Evolutionary conservation across 2,113 vertebrate genomes (phyloP), one percentile per base, ranked within the genome.

Genomic region (Sinocyclocheilus grahami): DNA sequence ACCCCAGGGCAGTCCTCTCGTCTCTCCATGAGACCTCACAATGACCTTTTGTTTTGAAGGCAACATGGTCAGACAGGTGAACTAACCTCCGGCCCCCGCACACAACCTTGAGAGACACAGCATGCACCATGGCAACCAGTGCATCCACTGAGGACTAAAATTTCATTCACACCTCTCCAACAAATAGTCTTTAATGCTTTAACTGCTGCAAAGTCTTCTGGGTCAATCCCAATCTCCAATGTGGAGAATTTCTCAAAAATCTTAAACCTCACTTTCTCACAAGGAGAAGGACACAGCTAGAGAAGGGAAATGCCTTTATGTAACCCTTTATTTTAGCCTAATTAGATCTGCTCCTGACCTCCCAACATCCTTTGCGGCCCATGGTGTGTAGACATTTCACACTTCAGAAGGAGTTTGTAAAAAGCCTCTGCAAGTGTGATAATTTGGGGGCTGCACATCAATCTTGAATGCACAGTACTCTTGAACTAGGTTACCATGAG

Each of bases 361-460:
- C 58, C 60, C 60, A 27, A 27, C 39, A 65, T 65, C 22, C 79
- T 81, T 81, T 65, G 37, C 22, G 22, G 37, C 39, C 60, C 3
- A 14, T 30, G 58, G 79, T 46, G 39, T 27, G 13, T 30, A 82
- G 60, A 82, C 39, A 48, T 82, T 82, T 82, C n/a, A 82, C 79
- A 67, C 58, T 10, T 81, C 58, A 81, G 22, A 48, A 75, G 37
- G 37, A 81, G 78, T 65, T 65, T 24, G 79, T 65, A 65, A n/a
- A 79, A 79, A 81, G 58, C 78, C 37, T 63, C 63, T 81, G 60
- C n/a, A 82, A 46, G 79, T 67, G 79, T 82, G 6, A 67, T 46
- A 27, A 48, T 67, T 80, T 65, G 60, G 60, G 37, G 60, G 60
- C 39, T 82, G 60, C 39, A 48, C 8, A 82, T 18, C 55, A 14